Base-by-base conservation (phyloP, 1,140 invertebrate genomes). In the Eufriesea mexicana region DNA sequence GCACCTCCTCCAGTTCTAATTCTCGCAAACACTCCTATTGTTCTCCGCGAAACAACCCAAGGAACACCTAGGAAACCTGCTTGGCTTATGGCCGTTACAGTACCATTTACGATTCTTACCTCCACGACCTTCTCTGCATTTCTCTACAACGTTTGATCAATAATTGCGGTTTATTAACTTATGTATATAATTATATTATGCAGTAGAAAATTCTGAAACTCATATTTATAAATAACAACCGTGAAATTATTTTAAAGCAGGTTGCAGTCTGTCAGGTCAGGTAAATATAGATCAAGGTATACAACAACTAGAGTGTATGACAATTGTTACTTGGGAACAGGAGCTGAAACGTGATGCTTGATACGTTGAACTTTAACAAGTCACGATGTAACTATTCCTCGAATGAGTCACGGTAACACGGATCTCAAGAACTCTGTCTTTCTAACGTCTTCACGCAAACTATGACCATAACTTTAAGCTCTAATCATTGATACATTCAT, bases 1-100 rank as follows among this genome's bases (percentile, higher is more conserved):
- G 57, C 55, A 76, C 77, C 84, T 83, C n/a, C 57, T 67, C n/a
- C 68, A n/a, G 25, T 45, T 79, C 35, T 57, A 47, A 45, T 66
- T 74, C 16, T 57, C 73, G 28, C 57, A 9, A 62, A 20, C 45
- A 59, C 18, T 74, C n/a, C 35, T 4, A 73, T 75, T 75, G 42
- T 57, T 16, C 25, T 49, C 10, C 14, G 12, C 20, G 49, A 25
- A 62, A 12, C 12, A 47, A 14, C 25, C 23, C 2, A 47, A 12
- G 16, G 23, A 12, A 5, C 20, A 47, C 12, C 47, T 51, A 18
- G 16, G 14, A 47, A 49, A 49, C 10, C 28, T 59, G 20, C n/a
- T 20, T n/a, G 12, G 47, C 54, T 64, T 20, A 8, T n/a, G 45
- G 25, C 8, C 23, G 23, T 23, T 12, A 16, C 12, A 54, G 51